Percentiles rank a stretch among this genome's conserved stretches.
Evolutionary conservation across 2,888 invertebrate species (phyloP).

Genomic region (Agonum fuliginosum): DNA sequence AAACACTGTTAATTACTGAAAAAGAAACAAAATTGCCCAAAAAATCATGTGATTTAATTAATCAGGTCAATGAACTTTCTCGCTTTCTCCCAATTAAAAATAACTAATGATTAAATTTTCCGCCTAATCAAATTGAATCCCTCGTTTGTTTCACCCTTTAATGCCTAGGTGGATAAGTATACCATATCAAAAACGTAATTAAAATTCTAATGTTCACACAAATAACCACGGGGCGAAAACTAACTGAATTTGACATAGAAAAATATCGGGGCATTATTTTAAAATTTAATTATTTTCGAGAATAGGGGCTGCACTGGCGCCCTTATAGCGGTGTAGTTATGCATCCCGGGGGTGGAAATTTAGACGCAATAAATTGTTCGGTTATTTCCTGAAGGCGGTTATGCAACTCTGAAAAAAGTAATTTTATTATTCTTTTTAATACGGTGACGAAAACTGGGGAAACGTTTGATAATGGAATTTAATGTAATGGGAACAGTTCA

Average conservation of each 20-base stretch:
- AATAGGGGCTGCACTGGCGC: not conserved
- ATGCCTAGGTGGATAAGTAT: not conserved
- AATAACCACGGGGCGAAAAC: not conserved
- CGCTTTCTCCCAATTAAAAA: not conserved
- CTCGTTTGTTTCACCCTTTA: too few species aligned
- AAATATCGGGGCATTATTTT: conserved; percentile 19
- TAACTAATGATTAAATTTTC: conserved; percentile 10
- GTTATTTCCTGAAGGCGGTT: not conserved
- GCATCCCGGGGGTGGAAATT: not conserved
- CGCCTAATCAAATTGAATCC: not conserved
- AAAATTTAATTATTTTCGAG: conserved; percentile 34
- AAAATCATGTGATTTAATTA: too few species aligned
- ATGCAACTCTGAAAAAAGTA: not conserved
- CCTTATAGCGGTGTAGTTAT: too few species aligned
- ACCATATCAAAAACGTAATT: not conserved
- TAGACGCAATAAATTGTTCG: conserved; percentile 12
- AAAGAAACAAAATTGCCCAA: too few species aligned
- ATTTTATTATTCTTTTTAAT: conserved; percentile 5
- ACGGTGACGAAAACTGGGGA: not conserved
- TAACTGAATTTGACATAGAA: conserved; percentile 4
- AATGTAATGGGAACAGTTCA: not conserved
- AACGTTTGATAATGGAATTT: not conserved
- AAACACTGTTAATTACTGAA: too few species aligned
- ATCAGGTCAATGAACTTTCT: not conserved
- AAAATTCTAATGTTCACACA: conserved; percentile 22